A percentile compares a stretch with the other conserved stretches of the same genome.
These are phyloP conservation scores for Eulemur coronatus DNA, from an alignment of 2,797 vertebrate genomes.

Conservation along the genomic window DNA sequence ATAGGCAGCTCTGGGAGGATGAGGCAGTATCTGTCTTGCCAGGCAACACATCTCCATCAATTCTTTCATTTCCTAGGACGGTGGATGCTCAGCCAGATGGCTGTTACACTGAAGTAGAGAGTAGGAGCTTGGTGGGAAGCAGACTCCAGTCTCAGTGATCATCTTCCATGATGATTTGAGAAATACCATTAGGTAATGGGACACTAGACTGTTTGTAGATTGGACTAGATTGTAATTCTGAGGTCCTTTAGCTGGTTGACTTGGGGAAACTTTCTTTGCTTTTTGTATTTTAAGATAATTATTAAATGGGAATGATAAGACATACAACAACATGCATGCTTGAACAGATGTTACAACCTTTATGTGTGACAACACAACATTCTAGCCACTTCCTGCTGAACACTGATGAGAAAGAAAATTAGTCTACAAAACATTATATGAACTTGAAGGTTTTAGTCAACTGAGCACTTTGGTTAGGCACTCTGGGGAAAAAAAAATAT, in stretches of 20 bases:
- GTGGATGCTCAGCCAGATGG: background rate
- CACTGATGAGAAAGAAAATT: background rate
- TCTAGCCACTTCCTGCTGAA: background rate
- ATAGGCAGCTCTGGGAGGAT: background rate
- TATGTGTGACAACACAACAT: background rate
- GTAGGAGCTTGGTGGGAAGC: background rate
- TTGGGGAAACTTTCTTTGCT: conserved; percentile 10
- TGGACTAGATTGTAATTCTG: background rate
- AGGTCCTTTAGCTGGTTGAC: background rate
- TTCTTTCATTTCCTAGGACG: background rate
- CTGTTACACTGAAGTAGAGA: background rate
- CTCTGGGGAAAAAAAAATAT: background rate
- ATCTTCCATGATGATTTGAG: background rate
- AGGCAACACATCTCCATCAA: background rate
- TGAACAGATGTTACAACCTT: background rate
- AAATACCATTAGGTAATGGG: background rate
- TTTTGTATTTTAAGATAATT: conserved; percentile 7
- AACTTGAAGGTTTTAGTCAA: background rate
- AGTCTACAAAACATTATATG: background rate
- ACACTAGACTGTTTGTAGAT: background rate
- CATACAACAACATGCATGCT: background rate
- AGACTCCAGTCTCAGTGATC: background rate
- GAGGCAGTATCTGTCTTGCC: background rate
- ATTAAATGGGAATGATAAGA: background rate
- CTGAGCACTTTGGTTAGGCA: background rate